Base-by-base conservation (phyloP, 2,113 vertebrate genomes). In the Lycocorax pyrrhopterus region DNA sequence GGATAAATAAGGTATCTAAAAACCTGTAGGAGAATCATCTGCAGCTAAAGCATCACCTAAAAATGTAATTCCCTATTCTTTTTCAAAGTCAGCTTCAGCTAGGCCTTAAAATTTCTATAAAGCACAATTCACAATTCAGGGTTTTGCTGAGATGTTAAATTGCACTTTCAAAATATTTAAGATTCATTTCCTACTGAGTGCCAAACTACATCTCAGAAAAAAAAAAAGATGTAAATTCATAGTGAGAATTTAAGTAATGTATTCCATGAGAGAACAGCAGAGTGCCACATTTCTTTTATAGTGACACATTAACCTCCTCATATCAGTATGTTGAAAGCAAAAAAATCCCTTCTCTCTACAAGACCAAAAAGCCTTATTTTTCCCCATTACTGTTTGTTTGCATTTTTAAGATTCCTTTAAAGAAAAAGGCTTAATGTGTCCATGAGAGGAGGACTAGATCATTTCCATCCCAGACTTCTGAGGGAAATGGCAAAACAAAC, bases 151-250 rank as follows among this genome's bases (percentile, higher is more conserved):
- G 90, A 94, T 83, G 84, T 79, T 93, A 94, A 93, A 95, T 94
- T 95, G 83, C 95, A 94, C 90, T 96, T 97, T 92, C 90, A 96
- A 96, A 97, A 96, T 96, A 96, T 96, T 97, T 94, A 96, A 95
- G 90, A 96, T 96, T 96, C 87, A 90, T 97, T 96, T 96, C 84
- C 43, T 53, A 25, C 82, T 93, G 96, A 96, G 82, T 93, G 83
- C 89, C 87, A 88, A 96, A 93, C 89, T 95, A 53, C 80, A 85
- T 96, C 95, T 96, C 67, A 86, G 76, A 90, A 68, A 93, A 89
- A 69, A 92, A 92, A 69, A 92, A 91, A 87, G 85, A 95, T 84
- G 80, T 85, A 96, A 95, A 95, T 96, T 96, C 87, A 53, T 84
- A 88, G 72, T 67, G 85, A 93, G 93, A 95, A 96, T 95, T 74